Evolutionary conservation across 2,113 vertebrate genomes (phyloP).

Genomic region (Cyprinodon tularosa): DNA sequence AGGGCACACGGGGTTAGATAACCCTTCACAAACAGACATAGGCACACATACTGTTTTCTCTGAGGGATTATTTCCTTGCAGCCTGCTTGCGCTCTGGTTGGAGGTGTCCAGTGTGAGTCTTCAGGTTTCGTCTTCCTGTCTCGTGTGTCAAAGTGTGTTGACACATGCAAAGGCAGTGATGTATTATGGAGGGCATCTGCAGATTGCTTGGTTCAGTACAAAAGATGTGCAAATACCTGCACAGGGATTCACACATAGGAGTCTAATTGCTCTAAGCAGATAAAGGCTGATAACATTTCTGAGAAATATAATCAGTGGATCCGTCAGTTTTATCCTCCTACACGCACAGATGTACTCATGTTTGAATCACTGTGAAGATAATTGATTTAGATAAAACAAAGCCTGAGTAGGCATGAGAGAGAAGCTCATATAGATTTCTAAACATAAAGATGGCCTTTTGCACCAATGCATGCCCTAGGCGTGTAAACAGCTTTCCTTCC

Average conservation of each 20-base stretch:
- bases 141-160: constrained; percentile 65
- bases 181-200: constrained; percentile 69
- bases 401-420: neutral
- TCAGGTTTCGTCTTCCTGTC: constrained; percentile 64
- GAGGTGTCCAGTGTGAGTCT: constrained; percentile 60
- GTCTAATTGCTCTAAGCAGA: constrained; percentile 52
- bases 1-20: constrained; percentile 43
- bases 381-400: constrained; percentile 15
- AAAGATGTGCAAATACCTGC: constrained; percentile 51
- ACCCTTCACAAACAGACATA: constrained; percentile 34
- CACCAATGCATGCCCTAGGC: constrained; percentile 11
- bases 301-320: neutral
- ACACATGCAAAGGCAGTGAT: constrained; percentile 51
- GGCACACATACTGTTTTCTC: constrained; percentile 24
- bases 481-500: constrained; percentile 70
- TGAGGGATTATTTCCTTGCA: constrained; percentile 51
- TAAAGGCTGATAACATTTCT: constrained; percentile 40
- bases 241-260: constrained; percentile 28
- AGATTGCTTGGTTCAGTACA: constrained; percentile 47
- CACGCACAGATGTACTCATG: constrained; percentile 14
- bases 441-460: constrained; percentile 11
- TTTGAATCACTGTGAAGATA: constrained; percentile 7
- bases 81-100: constrained; percentile 49
- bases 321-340: constrained; percentile 10
- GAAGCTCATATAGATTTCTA: constrained; percentile 3